Evolutionary conservation across 2,888 invertebrate species (phyloP).

Genomic region (Tipula unca): DNA sequence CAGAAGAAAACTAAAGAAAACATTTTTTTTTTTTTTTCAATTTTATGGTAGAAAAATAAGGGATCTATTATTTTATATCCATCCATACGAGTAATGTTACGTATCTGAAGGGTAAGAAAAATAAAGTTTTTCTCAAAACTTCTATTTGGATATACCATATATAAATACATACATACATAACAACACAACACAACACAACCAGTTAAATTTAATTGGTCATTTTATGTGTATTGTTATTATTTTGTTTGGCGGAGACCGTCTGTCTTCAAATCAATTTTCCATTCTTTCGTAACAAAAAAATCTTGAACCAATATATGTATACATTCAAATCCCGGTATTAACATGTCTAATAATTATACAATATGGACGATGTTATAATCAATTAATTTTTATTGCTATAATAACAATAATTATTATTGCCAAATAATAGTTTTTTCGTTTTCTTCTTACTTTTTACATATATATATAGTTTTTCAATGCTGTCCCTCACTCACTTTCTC

Average conservation of each 20-base stretch:
- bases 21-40: background rate
- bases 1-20: background rate
- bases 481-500: background rate
- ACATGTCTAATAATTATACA: background rate
- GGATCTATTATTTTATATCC: background rate
- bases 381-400: slow-evolving; percentile 8
- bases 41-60: background rate
- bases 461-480: background rate
- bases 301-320: background rate
- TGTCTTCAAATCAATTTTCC: background rate
- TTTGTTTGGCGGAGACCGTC: background rate
- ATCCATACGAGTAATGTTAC: background rate
- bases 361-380: background rate
- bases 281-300: background rate
- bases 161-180: background rate
- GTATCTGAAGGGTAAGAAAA: background rate
- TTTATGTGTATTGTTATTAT: background rate
- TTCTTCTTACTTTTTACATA: background rate
- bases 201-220: background rate
- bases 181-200: background rate
- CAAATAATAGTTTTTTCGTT: background rate
- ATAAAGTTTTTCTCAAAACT: background rate
- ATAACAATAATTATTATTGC: slow-evolving; percentile 14
- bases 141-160: background rate
- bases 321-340: background rate